Evolutionary conservation across 2,888 invertebrate genomes (phyloP).

Genomic region (Coenonympha glycerion): DNA sequence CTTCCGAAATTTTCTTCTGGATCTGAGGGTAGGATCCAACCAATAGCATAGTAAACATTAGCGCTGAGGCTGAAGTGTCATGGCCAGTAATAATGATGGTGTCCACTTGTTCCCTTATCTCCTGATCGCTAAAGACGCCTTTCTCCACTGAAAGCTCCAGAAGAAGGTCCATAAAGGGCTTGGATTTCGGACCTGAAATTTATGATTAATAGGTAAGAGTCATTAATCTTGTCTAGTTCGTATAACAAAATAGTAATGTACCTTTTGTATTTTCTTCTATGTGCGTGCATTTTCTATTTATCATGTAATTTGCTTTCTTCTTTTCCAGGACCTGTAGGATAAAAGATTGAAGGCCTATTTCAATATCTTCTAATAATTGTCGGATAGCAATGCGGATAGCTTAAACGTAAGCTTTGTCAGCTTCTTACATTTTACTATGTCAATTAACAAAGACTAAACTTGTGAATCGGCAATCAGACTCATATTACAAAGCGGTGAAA

Average conservation of each 20-base stretch:
- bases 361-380: no score
- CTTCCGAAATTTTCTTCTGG: constrained; percentile 49
- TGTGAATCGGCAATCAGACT: no score
- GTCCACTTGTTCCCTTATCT: constrained; percentile 65
- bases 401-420: no score
- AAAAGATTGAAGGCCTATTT: no score
- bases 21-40: constrained; percentile 58
- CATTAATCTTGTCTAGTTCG: neutral
- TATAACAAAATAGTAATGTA: neutral
- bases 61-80: constrained; percentile 63
- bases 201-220: no score
- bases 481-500: no score
- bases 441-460: no score
- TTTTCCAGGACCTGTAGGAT: neutral
- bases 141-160: no score
- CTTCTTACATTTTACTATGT: no score
- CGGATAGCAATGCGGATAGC: no score
- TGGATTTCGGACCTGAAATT: constrained; percentile 47
- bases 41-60: constrained; percentile 57
- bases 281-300: neutral
- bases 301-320: neutral
- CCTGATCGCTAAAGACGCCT: no score
- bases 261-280: neutral
- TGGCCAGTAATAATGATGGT: constrained; percentile 76
- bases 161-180: no score